Base-by-base conservation (phyloP, 2,888 invertebrate genomes). In the Pachymerium ferrugineum region DNA sequence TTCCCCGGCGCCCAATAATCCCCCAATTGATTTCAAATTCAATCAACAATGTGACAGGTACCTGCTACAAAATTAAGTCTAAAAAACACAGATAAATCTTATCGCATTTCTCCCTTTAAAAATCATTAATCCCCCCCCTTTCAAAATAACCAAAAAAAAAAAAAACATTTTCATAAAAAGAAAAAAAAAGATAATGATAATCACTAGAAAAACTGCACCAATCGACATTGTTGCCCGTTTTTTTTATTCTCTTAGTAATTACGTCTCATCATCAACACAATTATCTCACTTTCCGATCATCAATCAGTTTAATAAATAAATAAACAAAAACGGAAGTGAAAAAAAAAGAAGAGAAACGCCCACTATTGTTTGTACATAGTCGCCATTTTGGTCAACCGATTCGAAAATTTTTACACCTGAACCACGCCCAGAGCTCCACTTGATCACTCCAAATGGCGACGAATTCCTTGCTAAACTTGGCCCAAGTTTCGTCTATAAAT, bases 11-110 rank as follows among this genome's bases (percentile, higher is more conserved):
- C 25, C 62, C 10, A 62, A 62, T 62, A 62, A 62, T 62, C 62
- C 47, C 47, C 47, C 62, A 62, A 62, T 62, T 62, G 62, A 62
- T 62, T 62, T 22, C 62, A 62, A 62, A 62, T 62, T 62, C 62
- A 62, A 62, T 62, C 62, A 25, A 62, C 25, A 62, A 62, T 62
- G 62, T 14, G 62, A 62, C 62, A 62, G 25, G 14, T 62, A 25
- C 25, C 47, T 19, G 19, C 47, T 22, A 54, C 47, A 28, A 62
- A 10, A 14, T 62, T 3, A 16, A 47, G 8, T 22, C n/a, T 0
- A 19, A 4, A 47, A 42, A 19, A 19, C 16, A 47, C 16, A 8
- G 19, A 2, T 1, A 47, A 19, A 16, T n/a, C n/a, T n/a, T 10
- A 47, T n/a, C 47, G 2, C 47, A 1, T 42, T 1, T 54, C 8